Conservation (phyloP, 1,140 invertebrate genomes). For the Leptinotarsa lineolata region DNA sequence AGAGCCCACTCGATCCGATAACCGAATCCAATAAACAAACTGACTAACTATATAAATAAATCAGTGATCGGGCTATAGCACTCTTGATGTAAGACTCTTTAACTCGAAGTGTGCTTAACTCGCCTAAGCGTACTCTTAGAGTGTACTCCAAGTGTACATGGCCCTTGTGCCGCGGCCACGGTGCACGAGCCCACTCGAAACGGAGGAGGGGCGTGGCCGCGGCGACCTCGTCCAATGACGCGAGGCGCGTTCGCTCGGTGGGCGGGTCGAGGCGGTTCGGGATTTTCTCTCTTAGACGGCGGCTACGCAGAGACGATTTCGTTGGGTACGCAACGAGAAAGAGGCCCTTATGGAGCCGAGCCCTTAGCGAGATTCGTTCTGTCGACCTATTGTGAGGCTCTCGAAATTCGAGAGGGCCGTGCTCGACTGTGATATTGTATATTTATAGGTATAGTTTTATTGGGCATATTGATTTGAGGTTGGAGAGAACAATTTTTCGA, state of each 20-base stretch:
- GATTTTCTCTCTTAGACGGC: slow-evolving; percentile 1
- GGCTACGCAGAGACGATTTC: slow-evolving; percentile 22
- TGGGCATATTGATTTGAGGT: slow-evolving; percentile 54
- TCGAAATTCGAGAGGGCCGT: slow-evolving; percentile 40
- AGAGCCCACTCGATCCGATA: slow-evolving; percentile 52
- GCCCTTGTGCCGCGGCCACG: slow-evolving; percentile 52
- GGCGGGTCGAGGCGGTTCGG: slow-evolving; percentile 8
- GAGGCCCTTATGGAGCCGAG: slow-evolving; percentile 24
- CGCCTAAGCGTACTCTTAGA: slow-evolving; percentile 58
- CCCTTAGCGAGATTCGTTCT: slow-evolving; percentile 23
- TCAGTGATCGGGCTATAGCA: slow-evolving; percentile 58
- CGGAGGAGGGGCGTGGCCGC: slow-evolving; percentile 41
- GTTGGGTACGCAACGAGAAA: not conserved
- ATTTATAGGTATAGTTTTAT: slow-evolving; percentile 57
- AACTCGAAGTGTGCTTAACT: slow-evolving; percentile 58
- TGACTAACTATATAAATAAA: slow-evolving; percentile 59
- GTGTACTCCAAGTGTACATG: slow-evolving; percentile 58
- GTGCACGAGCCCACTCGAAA: slow-evolving; percentile 54
- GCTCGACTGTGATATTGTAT: slow-evolving; percentile 51
- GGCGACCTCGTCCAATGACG: slow-evolving; percentile 36
- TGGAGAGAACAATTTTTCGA: slow-evolving; percentile 39
- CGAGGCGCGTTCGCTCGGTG: not conserved
- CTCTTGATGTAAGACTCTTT: slow-evolving; percentile 59
- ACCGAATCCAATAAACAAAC: slow-evolving; percentile 58
- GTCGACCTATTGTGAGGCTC: slow-evolving; percentile 36